A percentile compares a stretch with the other conserved stretches of the same genome.
Conservation (phyloP, 2,797 vertebrate genomes). For the Tauraco hartlaubi region DNA sequence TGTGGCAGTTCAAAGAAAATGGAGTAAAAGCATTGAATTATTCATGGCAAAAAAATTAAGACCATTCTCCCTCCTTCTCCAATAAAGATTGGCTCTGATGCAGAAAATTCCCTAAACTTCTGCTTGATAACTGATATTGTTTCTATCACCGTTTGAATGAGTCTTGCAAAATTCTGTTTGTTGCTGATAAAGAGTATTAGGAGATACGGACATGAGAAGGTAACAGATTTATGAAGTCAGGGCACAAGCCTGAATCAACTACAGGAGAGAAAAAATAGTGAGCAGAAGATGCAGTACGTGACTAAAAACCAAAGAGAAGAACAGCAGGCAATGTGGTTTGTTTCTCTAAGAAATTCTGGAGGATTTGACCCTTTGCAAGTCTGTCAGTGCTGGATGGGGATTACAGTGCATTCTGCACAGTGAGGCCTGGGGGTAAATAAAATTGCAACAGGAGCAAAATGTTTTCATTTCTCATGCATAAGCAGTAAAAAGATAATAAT, state of each 20-base stretch:
- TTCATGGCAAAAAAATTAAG: not conserved
- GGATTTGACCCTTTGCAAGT: not conserved
- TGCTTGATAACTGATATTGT: not conserved
- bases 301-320: not conserved
- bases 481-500: not conserved
- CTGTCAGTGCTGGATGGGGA: not conserved
- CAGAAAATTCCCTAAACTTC: not conserved
- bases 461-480: not conserved
- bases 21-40: not conserved
- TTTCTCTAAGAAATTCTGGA: not conserved
- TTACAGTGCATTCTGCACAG: not conserved
- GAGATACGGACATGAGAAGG: not conserved
- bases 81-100: not conserved
- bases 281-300: not conserved
- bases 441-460: not conserved
- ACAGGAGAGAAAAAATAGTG: not conserved
- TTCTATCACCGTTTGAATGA: not conserved
- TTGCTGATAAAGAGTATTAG: not conserved
- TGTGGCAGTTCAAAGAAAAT: not conserved
- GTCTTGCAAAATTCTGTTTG: constrained; percentile 3
- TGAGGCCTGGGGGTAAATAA: not conserved
- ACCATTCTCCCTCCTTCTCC: not conserved
- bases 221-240: not conserved
- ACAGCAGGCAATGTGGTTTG: not conserved
- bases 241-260: not conserved